Conservation (phyloP, 2,888 invertebrate genomes). For the Baronia brevicornis region DNA sequence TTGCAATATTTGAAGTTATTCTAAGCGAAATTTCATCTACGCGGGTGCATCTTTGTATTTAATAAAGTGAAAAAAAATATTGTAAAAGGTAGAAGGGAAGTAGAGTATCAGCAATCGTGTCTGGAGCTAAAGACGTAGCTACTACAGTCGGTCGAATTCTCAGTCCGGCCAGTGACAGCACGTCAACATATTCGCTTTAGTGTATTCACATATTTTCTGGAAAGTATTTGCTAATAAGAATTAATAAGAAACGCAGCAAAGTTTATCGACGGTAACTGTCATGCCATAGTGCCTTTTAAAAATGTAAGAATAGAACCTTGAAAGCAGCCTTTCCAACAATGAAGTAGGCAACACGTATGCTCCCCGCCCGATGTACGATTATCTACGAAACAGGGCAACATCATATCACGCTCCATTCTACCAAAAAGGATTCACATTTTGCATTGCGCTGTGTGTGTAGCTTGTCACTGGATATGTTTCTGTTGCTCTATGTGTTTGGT, state of each 20-base stretch:
- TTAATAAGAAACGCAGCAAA: conserved; percentile 74
- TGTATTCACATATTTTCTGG: conserved; percentile 72
- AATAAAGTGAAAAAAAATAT: conserved; percentile 65
- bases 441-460: conserved; percentile 20
- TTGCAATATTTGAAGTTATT: conserved; percentile 56
- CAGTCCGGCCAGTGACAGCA: conserved; percentile 56
- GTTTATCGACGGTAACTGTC: conserved; percentile 73
- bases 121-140: conserved; percentile 66
- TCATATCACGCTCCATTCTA: conserved; percentile 53
- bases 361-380: conserved; percentile 67
- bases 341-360: conserved; percentile 73
- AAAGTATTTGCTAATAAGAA: conserved; percentile 66
- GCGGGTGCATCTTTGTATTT: conserved; percentile 69
- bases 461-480: conserved; percentile 20
- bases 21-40: conserved; percentile 67
- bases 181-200: conserved; percentile 55
- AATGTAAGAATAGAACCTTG: conserved; percentile 73
- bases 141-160: conserved; percentile 51
- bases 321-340: conserved; percentile 76
- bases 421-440: conserved; percentile 18
- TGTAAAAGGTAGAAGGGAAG: conserved; percentile 66
- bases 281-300: conserved; percentile 76
- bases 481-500: conserved; percentile 21
- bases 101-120: conserved; percentile 68
- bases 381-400: conserved; percentile 74